Evolutionary conservation across 2,113 vertebrate species (phyloP), one percentile per base, ranked within the genome.

Genomic region (Charadrius vociferus): DNA sequence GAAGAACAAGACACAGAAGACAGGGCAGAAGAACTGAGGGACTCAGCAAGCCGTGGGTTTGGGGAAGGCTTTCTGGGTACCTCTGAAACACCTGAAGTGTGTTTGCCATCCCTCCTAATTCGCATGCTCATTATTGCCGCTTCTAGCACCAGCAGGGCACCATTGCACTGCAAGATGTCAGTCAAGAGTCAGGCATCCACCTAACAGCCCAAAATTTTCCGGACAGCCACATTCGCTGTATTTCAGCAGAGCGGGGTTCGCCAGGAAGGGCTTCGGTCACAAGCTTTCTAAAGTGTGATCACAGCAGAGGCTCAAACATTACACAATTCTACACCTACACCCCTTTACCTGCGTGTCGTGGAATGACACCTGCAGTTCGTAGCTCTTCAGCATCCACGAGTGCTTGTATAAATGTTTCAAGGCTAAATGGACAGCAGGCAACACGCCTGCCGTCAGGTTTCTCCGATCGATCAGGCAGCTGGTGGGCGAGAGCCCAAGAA

Each of bases 371-470:
- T 98, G 97, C 34, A 99, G 87, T 81, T 98, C 97, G 26, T 98
- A 99, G 97, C 97, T 96, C 84, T 98, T 98, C 95, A 99, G 49
- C 20, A 98, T 98, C n/a, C 96, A 85, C 0, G 95, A 97, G 39
- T 98, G 98, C 34, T 88, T 97, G 86, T 94, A 84, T 77, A 99
- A 98, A 95, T 99, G 98, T 87, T 97, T 96, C 97, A 98, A 94
- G 74, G 98, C 99, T 95, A 99, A 93, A 56, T 93, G 95, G 73
- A 99, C 70, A 0, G 98, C 98, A 0, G 98, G 98, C 49, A 97
- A 24, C 71, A 98, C 93, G 1, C 90, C 96, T 1, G 97, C 97
- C 0, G 98, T 98, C 43, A 97, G 34, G 84, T 98, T 98, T 43
- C 53, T 97, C 67, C 16, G 62, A 36, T 81, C 97, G 9, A 93